Evolutionary conservation across 2,888 invertebrate genomes (phyloP), one percentile per base, ranked within the genome.

Genomic region (Zonitis immaculata): DNA sequence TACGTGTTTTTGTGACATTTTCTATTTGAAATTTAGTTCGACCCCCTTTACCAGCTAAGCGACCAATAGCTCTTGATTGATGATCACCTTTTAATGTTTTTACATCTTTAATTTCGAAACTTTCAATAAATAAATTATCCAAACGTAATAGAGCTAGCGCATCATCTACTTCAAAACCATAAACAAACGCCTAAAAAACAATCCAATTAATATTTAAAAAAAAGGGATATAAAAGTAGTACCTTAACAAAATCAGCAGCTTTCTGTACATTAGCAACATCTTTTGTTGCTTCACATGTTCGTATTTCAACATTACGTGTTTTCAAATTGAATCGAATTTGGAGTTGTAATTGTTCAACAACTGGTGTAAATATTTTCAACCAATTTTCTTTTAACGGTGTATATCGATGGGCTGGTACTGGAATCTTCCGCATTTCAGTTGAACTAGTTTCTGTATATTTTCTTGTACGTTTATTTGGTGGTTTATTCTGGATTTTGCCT

Each of bases 21-120:
- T 99, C 99, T 67, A 99, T 98, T 0, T 97, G 96, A 72, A 91
- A 96, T 74, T 97, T 98, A 1, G 97, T 99, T 57, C 94, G 83
- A 20, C 97, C 97, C 18, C 94, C 93, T 79, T 98, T 97, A 1
- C 99, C 99, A 1, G 99, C 99, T 32, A 99, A 79, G 52, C 99
- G 82, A n/a, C 96, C 99, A 63, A 99, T 91, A 0, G 98, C 98
- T 69, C 99, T 81, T 14, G 95, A 89, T 64, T 95, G 81, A 74
- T 99, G 97, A 73, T 98, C 97, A 2, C 98, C 97, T 73, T 91
- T 89, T 44, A 98, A 76, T 1, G 91, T 92, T 76, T 96, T 97
- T 0, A 98, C 95, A 77, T 98, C 98, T 74, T 91, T 91, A 1
- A 99, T 83, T 81, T 99, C 94, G 76, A 99, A 99, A 0, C 94